These are phyloP conservation scores for Onychomys arenicola DNA, from an alignment of 2,797 vertebrate genomes.

Conservation along the genomic window DNA sequence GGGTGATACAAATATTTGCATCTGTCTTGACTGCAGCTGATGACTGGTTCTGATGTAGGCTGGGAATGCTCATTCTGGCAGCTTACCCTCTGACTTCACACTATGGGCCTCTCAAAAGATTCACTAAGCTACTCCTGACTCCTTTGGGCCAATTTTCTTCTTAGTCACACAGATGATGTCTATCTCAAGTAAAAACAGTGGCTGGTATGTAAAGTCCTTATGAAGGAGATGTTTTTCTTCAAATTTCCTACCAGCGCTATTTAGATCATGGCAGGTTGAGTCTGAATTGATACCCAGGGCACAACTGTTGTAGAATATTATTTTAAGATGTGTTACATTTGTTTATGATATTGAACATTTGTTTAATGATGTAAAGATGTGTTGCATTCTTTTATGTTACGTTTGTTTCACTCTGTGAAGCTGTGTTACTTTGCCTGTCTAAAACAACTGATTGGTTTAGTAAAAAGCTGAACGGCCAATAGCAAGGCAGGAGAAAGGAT, in stretches of 20 bases:
- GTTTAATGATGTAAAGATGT: too few relatives aligned
- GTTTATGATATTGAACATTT: too few relatives aligned
- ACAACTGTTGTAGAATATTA: background rate
- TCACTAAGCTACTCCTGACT: background rate
- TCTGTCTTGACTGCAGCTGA: constrained; percentile 4
- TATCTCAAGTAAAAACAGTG: background rate
- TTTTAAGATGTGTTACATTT: too few relatives aligned
- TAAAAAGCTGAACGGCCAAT: too few relatives aligned
- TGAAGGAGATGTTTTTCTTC: background rate
- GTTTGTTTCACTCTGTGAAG: too few relatives aligned
- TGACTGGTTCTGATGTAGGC: background rate
- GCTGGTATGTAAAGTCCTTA: background rate
- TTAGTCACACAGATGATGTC: background rate
- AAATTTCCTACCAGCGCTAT: background rate
- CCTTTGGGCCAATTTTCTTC: background rate
- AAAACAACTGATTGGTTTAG: too few relatives aligned
- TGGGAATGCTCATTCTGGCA: background rate
- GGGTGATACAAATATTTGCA: background rate
- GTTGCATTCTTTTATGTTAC: too few relatives aligned
- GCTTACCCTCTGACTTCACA: background rate
- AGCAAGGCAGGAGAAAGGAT: too few relatives aligned
- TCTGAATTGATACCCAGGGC: background rate
- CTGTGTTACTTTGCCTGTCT: too few relatives aligned
- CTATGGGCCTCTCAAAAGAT: background rate
- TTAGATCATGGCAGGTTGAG: background rate